These are phyloP conservation scores for Malacosoma neustria DNA, from an alignment of 2,888 invertebrate genomes.

Conservation along the genomic window DNA sequence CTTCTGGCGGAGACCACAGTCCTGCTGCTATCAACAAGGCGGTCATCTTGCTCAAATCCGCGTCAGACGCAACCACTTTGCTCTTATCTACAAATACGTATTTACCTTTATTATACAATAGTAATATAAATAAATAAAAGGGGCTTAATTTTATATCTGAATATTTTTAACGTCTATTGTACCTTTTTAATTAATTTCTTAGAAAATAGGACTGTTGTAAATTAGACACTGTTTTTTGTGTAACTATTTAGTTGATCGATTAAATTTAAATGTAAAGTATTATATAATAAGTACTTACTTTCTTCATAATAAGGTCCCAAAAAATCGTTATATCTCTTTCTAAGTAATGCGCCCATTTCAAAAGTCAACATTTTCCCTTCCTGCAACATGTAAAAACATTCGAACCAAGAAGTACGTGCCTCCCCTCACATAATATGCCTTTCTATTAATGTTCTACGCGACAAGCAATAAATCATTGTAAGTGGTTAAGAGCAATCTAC, in stretches of 20 bases:
- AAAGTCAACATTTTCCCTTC: slow-evolving; percentile 72
- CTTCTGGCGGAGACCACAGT: slow-evolving; percentile 76
- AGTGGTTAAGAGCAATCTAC: slow-evolving; percentile 45
- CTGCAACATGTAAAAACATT: slow-evolving; percentile 38
- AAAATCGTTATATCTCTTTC: slow-evolving; percentile 64
- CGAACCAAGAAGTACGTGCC: slow-evolving; percentile 4
- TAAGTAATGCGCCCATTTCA: slow-evolving; percentile 72
- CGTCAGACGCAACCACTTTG: slow-evolving; percentile 77
- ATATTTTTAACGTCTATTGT: too few relatives aligned
- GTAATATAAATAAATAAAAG: too few relatives aligned
- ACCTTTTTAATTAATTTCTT: too few relatives aligned
- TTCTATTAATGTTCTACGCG: slow-evolving; percentile 23
- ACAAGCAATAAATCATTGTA: slow-evolving; percentile 64
- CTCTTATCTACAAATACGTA: background rate
- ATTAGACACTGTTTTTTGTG: slow-evolving; percentile 47
- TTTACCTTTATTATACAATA: background rate
- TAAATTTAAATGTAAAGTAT: background rate
- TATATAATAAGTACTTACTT: slow-evolving; percentile 23
- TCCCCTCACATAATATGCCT: slow-evolving; percentile 16
- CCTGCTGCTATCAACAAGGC: slow-evolving; percentile 81
- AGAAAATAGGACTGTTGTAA: too few relatives aligned
- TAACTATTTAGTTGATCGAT: background rate
- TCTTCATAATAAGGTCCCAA: slow-evolving; percentile 59
- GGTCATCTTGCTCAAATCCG: slow-evolving; percentile 83
- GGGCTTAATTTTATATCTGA: too few relatives aligned